Evolutionary conservation across 2,797 vertebrate genomes (phyloP).

Genomic region (Cercopithecus neglectus): DNA sequence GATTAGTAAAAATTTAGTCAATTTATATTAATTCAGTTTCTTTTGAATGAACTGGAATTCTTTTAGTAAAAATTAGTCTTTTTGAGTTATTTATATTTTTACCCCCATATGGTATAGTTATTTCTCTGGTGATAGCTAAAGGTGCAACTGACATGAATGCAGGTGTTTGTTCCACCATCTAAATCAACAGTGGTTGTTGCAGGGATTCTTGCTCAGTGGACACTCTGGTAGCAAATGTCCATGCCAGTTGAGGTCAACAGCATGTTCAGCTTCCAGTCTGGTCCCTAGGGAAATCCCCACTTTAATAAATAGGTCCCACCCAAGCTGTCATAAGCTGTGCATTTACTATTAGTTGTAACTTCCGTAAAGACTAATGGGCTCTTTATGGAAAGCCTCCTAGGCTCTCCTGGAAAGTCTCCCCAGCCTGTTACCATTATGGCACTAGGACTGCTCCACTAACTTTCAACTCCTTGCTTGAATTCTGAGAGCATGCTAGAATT

Average conservation of each 20-base stretch:
- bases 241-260: neutral
- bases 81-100: neutral
- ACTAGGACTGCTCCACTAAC: neutral
- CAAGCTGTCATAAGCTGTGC: neutral
- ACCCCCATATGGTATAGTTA: neutral
- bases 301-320: neutral
- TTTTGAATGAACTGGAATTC: neutral
- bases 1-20: neutral
- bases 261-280: neutral
- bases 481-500: neutral
- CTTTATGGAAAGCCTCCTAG: too few relatives aligned
- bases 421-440: neutral
- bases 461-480: neutral
- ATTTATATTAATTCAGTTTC: neutral
- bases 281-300: neutral
- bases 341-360: neutral
- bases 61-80: neutral
- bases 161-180: neutral
- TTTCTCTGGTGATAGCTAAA: neutral
- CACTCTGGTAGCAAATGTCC: neutral
- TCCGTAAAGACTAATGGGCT: neutral
- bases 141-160: neutral
- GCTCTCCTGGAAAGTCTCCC: neutral
- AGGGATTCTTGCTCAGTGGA: neutral
- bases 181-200: neutral